These are phyloP conservation scores for Panthera uncia DNA, from an alignment of 2,113 vertebrate species.

Conservation along the genomic window DNA sequence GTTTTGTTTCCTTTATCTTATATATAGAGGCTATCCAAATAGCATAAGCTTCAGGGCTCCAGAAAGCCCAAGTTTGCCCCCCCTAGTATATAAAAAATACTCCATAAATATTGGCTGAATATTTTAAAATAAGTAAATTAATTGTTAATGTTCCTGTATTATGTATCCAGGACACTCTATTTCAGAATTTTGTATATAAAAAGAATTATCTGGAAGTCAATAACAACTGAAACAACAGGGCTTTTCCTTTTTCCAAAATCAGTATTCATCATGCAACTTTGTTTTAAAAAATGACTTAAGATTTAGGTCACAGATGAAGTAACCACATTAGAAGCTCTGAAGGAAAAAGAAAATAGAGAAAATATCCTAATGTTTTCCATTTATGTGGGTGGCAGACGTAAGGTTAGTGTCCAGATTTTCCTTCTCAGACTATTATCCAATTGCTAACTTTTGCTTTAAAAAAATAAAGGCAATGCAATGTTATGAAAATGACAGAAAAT, in stretches of 20 bases:
- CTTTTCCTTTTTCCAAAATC: background rate
- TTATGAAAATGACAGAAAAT: background rate
- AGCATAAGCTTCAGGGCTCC: background rate
- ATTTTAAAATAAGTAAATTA: conserved; percentile 12
- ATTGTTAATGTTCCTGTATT: background rate
- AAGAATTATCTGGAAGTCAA: background rate
- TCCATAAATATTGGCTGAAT: background rate
- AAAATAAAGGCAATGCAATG: background rate
- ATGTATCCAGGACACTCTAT: background rate
- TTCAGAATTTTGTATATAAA: background rate
- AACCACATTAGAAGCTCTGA: conserved; percentile 53
- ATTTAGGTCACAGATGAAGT: conserved; percentile 53
- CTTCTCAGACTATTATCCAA: background rate
- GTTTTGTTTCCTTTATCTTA: background rate
- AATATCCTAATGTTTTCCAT: conserved; percentile 42
- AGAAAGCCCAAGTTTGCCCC: background rate
- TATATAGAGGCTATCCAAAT: background rate
- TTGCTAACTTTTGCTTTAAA: background rate
- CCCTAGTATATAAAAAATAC: background rate
- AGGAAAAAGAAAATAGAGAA: conserved; percentile 40
- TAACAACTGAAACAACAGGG: background rate
- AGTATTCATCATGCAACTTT: background rate
- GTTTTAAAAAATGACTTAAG: conserved; percentile 47
- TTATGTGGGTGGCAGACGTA: background rate
- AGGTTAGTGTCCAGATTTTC: background rate